Conservation (phyloP, 1,140 invertebrate species). For the Ctenoplectra terminalis region DNA sequence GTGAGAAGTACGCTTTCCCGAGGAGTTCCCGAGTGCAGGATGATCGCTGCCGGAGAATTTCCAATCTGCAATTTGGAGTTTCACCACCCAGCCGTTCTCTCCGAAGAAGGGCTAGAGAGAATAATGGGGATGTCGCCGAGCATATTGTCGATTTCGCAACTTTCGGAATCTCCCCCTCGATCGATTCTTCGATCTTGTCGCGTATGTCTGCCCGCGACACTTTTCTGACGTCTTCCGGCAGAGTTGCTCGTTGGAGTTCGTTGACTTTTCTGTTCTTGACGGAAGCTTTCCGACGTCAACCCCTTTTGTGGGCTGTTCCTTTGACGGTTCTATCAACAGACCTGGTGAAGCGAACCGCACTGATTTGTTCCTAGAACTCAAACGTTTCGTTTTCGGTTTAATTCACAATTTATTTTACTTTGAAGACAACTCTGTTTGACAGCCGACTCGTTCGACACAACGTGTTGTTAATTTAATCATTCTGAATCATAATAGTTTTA, state of each 20-base stretch:
- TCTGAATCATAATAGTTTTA: no score
- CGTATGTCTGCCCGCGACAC: background rate
- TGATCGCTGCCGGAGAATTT: constrained; percentile 59
- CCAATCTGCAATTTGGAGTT: constrained; percentile 68
- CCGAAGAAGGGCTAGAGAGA: constrained; percentile 1
- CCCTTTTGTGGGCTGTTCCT: background rate
- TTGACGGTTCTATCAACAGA: background rate
- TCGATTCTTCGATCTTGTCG: constrained; percentile 32
- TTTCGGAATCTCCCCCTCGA: constrained; percentile 20
- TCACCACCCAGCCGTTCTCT: constrained; percentile 36
- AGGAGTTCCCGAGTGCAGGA: constrained; percentile 16
- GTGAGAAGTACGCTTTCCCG: constrained; percentile 32
- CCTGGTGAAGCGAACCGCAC: background rate
- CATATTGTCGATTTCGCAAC: constrained; percentile 55
- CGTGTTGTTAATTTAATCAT: no score
- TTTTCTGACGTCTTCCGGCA: background rate
- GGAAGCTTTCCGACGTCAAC: background rate
- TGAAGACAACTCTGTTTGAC: background rate
- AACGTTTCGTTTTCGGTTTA: background rate
- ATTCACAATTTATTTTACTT: background rate
- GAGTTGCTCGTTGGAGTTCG: background rate
- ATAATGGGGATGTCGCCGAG: constrained; percentile 51
- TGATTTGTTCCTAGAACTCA: background rate
- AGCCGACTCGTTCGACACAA: background rate
- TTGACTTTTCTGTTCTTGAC: background rate